A percentile compares a stretch with the other conserved stretches of the same genome.
These are phyloP conservation scores for Steinernema carpocapsae DNA, from an alignment of 2,888 invertebrate genomes.

Conservation along the genomic window DNA sequence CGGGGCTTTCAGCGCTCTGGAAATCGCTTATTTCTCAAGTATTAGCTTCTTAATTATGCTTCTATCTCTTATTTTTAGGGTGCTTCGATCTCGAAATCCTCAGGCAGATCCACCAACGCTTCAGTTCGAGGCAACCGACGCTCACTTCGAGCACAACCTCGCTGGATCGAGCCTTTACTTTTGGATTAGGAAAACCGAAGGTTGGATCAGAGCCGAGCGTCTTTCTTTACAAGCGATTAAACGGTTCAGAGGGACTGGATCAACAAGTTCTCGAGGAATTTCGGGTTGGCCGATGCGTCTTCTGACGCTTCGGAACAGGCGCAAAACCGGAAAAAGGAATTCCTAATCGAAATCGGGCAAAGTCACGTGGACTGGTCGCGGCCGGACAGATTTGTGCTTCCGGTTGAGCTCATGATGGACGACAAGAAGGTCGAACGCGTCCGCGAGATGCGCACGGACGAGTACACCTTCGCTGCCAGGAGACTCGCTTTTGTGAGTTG, in stretches of 20 bases:
- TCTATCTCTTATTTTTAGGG: neutral
- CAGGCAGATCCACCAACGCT: slow-evolving; percentile 26
- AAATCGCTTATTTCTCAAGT: slow-evolving; percentile 27
- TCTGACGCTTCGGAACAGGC: slow-evolving; percentile 13
- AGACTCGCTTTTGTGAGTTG: slow-evolving; percentile 10
- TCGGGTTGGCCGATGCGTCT: slow-evolving; percentile 4
- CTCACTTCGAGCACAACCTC: slow-evolving; percentile 26
- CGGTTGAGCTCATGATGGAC: neutral
- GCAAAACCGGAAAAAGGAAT: slow-evolving; percentile 6
- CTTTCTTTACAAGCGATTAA: neutral
- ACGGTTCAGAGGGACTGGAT: slow-evolving; percentile 1
- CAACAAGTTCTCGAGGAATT: slow-evolving; percentile 17
- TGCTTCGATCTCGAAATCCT: slow-evolving; percentile 23
- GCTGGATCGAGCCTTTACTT: slow-evolving; percentile 17
- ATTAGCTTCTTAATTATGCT: neutral
- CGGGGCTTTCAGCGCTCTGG: slow-evolving; percentile 21
- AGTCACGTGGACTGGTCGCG: slow-evolving; percentile 30
- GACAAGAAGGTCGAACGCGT: slow-evolving; percentile 26
- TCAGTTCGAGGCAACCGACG: neutral
- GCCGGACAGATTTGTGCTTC: slow-evolving; percentile 13
- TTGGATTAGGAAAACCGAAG: neutral
- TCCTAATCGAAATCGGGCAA: slow-evolving; percentile 11
- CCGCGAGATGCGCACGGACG: slow-evolving; percentile 28
- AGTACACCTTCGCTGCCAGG: neutral
- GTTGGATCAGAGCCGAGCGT: neutral